A percentile compares a stretch with the other conserved stretches of the same genome.
Evolutionary conservation across 2,888 invertebrate species (phyloP).

Genomic region (Rosalia funebris): DNA sequence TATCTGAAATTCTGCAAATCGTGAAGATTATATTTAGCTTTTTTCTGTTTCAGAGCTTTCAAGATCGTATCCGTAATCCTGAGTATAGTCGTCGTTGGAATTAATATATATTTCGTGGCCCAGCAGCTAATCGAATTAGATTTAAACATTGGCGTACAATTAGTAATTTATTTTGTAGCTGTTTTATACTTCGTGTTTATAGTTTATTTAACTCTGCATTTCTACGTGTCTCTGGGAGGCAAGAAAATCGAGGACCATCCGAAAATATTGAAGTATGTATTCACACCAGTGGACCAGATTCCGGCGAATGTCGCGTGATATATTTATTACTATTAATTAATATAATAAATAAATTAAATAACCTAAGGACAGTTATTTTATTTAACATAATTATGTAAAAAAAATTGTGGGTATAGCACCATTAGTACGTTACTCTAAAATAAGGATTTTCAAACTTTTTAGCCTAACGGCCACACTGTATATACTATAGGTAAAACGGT

Average conservation of each 20-base stretch:
- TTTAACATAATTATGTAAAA: too few species aligned
- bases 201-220: constrained; percentile 47
- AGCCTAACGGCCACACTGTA: too few species aligned
- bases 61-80: constrained; percentile 73
- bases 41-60: constrained; percentile 70
- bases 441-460: too few species aligned
- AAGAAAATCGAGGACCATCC: constrained; percentile 39
- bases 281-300: constrained; percentile 25
- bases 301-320: background rate
- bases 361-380: too few species aligned
- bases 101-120: constrained; percentile 83
- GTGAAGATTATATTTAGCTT: too few species aligned
- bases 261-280: constrained; percentile 47
- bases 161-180: constrained; percentile 41
- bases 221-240: constrained; percentile 47
- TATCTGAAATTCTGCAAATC: too few species aligned
- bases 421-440: too few species aligned
- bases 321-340: constrained; percentile 10
- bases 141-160: constrained; percentile 41
- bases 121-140: constrained; percentile 67
- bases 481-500: too few species aligned
- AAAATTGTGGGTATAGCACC: too few species aligned
- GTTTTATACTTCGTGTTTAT: constrained; percentile 45
- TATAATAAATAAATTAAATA: too few species aligned
- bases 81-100: constrained; percentile 75